Conservation (phyloP, 2,797 vertebrate species). For the Heteromormyrus szaboi region DNA sequence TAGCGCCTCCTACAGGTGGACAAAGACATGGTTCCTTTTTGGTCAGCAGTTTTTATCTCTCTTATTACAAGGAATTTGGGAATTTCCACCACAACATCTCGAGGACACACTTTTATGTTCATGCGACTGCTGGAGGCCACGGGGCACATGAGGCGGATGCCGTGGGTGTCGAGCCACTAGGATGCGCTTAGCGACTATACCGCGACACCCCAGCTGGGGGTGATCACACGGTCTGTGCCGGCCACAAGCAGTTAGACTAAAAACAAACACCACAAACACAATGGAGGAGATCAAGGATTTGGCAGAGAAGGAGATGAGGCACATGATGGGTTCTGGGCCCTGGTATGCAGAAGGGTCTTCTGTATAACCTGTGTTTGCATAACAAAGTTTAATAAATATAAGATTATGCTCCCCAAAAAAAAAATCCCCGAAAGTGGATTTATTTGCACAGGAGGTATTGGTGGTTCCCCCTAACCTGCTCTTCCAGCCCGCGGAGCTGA, state of each 20-base stretch:
- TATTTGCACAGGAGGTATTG: constrained; percentile 22
- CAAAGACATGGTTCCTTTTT: constrained; percentile 57
- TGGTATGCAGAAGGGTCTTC: not conserved
- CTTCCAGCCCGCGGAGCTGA: not conserved
- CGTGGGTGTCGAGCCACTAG: not conserved
- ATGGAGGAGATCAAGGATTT: not conserved
- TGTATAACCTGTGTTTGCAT: not conserved
- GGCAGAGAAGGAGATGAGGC: no score
- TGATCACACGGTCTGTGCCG: not conserved
- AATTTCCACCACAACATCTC: constrained; percentile 11
- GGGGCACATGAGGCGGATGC: not conserved
- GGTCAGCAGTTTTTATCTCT: not conserved
- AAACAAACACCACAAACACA: not conserved
- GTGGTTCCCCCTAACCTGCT: not conserved
- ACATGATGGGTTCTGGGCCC: not conserved
- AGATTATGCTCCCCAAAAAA: not conserved
- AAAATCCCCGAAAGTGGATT: not conserved
- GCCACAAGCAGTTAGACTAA: not conserved
- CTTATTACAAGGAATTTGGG: constrained; percentile 2
- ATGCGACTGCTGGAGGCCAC: not conserved
- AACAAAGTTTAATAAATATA: not conserved
- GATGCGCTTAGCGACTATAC: not conserved
- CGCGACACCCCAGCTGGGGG: not conserved
- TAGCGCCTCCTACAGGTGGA: constrained; percentile 74
- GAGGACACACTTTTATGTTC: not conserved